These are phyloP conservation scores for Porites lutea DNA, from an alignment of 64 coral and sea anemone genomes.

Conservation along the genomic window DNA sequence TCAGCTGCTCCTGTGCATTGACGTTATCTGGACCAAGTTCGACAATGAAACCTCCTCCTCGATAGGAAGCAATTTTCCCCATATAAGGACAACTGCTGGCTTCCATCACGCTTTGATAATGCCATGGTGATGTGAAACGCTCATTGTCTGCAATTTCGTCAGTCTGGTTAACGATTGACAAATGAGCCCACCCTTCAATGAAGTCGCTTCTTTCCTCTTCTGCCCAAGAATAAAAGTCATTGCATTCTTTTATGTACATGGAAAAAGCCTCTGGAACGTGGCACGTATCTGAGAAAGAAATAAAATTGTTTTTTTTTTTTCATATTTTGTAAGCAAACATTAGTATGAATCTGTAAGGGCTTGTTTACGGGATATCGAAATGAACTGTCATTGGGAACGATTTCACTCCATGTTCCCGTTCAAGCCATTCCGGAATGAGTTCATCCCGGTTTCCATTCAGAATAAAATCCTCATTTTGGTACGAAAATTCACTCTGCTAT, in stretches of 20 bases:
- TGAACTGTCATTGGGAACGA: no score
- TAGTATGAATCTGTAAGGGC: no score
- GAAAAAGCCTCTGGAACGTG: conserved; percentile 47
- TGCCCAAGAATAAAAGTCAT: conserved; percentile 79
- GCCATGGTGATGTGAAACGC: conserved; percentile 39
- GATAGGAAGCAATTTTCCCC: conserved; percentile 82
- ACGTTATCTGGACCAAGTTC: conserved; percentile 65
- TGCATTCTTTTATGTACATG: conserved; percentile 54
- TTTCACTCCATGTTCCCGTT: no score
- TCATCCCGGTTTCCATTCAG: no score
- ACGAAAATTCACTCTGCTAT: no score
- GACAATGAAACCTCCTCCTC: conserved; percentile 80
- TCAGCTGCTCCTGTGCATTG: neutral
- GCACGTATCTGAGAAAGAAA: conserved; percentile 69
- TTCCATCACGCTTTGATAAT: conserved; percentile 69
- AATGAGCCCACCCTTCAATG: conserved; percentile 48
- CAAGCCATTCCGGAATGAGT: no score
- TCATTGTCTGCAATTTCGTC: neutral
- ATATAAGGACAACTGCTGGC: conserved; percentile 77
- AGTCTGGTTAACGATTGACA: neutral
- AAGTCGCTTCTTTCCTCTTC: conserved; percentile 71
- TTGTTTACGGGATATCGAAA: no score
- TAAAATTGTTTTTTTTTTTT: neutral
- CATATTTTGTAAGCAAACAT: neutral
- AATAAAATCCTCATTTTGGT: no score